phyloP scores from a whole-genome alignment of 2,888 invertebrate species.

The Temnothorax rugatulus region DNA sequence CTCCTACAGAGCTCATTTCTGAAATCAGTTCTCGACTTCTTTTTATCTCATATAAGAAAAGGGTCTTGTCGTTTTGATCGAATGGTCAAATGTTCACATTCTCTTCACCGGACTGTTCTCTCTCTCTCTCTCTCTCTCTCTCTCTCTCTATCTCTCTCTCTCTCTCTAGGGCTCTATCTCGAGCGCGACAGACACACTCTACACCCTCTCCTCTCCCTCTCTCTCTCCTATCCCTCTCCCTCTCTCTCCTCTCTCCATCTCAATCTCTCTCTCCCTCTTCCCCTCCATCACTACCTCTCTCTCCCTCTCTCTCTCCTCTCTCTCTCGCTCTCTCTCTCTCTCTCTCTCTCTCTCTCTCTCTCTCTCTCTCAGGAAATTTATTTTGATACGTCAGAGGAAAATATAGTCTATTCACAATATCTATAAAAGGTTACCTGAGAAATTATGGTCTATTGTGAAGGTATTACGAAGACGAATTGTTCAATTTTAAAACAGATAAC shows the following conservation, averaged over 20 bases:
- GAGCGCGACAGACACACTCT: too few relatives aligned
- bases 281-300: too few relatives aligned
- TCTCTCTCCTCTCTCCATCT: too few relatives aligned
- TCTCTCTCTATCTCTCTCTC: too few relatives aligned
- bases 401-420: slow-evolving; percentile 15
- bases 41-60: slow-evolving; percentile 13
- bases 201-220: too few relatives aligned
- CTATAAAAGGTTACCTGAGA: background rate
- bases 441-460: background rate
- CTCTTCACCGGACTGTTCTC: background rate
- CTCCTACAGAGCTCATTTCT: slow-evolving; percentile 16
- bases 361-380: slow-evolving; percentile 7
- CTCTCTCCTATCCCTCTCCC: too few relatives aligned
- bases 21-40: background rate
- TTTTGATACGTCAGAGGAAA: slow-evolving; percentile 27
- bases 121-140: too few relatives aligned
- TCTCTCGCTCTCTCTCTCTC: background rate
- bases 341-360: background rate
- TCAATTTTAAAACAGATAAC: background rate
- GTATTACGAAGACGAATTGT: background rate
- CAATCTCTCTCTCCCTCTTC: background rate
- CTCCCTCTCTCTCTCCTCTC: background rate
- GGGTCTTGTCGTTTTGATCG: slow-evolving; percentile 3
- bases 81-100: slow-evolving; percentile 18
- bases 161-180: too few relatives aligned